These are phyloP conservation scores for Spizaetus ornatus DNA, from an alignment of 2,113 vertebrate species.

Conservation along the genomic window DNA sequence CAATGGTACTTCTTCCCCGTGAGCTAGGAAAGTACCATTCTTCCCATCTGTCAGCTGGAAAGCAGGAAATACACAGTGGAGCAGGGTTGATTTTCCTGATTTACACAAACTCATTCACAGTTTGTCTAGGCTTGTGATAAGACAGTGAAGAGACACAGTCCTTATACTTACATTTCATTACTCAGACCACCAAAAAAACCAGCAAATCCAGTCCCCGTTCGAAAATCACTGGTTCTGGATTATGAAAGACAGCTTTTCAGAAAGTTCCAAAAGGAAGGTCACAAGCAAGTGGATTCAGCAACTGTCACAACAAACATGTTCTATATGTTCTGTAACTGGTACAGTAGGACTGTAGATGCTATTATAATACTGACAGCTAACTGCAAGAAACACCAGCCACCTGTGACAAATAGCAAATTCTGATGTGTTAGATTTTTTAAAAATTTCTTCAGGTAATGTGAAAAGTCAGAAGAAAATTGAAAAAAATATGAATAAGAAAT, in stretches of 20 bases:
- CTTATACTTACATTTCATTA: not conserved
- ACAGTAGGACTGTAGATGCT: not conserved
- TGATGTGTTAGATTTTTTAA: not conserved
- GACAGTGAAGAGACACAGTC: not conserved
- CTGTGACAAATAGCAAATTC: not conserved
- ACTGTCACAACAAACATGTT: not conserved
- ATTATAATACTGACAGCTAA: not conserved
- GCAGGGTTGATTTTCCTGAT: not conserved
- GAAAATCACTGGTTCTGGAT: not conserved
- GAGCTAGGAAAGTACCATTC: not conserved
- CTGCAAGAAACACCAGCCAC: not conserved
- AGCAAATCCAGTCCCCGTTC: not conserved
- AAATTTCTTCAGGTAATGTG: not conserved
- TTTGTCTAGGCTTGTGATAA: not conserved
- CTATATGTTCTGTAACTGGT: not conserved
- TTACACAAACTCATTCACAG: not conserved
- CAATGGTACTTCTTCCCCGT: fast-evolving
- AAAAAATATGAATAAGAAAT: not conserved
- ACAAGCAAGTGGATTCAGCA: not conserved
- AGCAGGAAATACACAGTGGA: not conserved
- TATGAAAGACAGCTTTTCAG: not conserved
- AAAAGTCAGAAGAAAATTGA: not conserved
- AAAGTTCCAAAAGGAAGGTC: not conserved
- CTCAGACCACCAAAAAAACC: not conserved
- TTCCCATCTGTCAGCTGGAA: not conserved